Evolutionary conservation across 2,113 vertebrate genomes (phyloP).

Genomic region (Lepus americanus): DNA sequence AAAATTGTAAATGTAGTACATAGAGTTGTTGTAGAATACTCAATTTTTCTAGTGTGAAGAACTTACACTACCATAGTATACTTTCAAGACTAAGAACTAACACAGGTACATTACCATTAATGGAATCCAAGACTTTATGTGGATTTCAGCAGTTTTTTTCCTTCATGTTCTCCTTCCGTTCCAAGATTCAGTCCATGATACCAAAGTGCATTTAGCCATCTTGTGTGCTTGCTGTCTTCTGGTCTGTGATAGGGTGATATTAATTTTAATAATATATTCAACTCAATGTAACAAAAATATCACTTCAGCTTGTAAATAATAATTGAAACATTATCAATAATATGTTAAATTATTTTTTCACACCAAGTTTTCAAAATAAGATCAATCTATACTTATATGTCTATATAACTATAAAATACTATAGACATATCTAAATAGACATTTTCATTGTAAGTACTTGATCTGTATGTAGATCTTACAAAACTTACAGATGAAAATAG

Average conservation of each 20-base stretch:
- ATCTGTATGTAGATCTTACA: conserved; percentile 23
- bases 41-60: neutral
- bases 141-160: conserved; percentile 16
- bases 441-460: neutral
- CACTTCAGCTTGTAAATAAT: neutral
- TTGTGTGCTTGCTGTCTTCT: neutral
- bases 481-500: conserved; percentile 43
- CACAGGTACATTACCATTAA: neutral
- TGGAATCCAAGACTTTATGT: neutral
- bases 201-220: neutral
- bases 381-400: too few relatives aligned
- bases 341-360: neutral
- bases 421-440: neutral
- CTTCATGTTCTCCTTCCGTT: neutral
- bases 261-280: conserved; percentile 46
- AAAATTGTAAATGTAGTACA: neutral
- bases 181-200: neutral
- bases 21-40: neutral
- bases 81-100: conserved; percentile 40
- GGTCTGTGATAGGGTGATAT: neutral
- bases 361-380: conserved; percentile 30
- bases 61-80: neutral
- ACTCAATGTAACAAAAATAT: conserved; percentile 4
- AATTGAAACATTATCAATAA: conserved; percentile 14
- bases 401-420: too few relatives aligned